These are phyloP conservation scores for Cydia pomonella DNA, from an alignment of 1,140 invertebrate species.

Conservation along the genomic window DNA sequence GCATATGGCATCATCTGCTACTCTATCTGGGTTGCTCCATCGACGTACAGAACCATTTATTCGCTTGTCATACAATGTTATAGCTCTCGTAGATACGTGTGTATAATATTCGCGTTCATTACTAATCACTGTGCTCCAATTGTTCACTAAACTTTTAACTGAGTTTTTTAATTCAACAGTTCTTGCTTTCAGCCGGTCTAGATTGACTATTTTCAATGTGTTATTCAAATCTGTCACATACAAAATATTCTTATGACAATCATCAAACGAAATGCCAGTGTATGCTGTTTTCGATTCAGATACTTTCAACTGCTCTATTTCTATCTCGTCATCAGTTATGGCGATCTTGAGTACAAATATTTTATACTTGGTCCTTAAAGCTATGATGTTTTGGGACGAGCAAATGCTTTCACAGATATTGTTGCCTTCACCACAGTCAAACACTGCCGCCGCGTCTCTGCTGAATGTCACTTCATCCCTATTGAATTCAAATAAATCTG, in stretches of 20 bases:
- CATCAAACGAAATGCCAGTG: conserved; percentile 68
- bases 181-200: conserved; percentile 60
- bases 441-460: conserved; percentile 42
- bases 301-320: conserved; percentile 56
- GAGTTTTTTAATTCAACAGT: conserved; percentile 55
- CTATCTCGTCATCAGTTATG: conserved; percentile 41
- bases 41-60: conserved; percentile 47
- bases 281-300: conserved; percentile 59
- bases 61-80: conserved; percentile 67
- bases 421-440: conserved; percentile 53
- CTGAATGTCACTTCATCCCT: conserved; percentile 50
- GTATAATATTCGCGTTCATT: conserved; percentile 54
- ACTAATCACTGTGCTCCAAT: conserved; percentile 65
- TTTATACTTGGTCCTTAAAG: conserved; percentile 61
- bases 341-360: conserved; percentile 60
- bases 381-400: conserved; percentile 55
- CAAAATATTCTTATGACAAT: conserved; percentile 65
- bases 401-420: conserved; percentile 65
- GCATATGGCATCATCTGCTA: conserved; percentile 61
- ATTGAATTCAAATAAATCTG: conserved; percentile 63
- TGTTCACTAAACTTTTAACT: conserved; percentile 47
- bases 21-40: conserved; percentile 52
- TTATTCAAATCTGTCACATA: conserved; percentile 62
- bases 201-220: conserved; percentile 63
- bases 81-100: conserved; percentile 51